phyloP scores from a whole-genome alignment of 2,113 vertebrate genomes.

The Cyanocitta stelleri region DNA sequence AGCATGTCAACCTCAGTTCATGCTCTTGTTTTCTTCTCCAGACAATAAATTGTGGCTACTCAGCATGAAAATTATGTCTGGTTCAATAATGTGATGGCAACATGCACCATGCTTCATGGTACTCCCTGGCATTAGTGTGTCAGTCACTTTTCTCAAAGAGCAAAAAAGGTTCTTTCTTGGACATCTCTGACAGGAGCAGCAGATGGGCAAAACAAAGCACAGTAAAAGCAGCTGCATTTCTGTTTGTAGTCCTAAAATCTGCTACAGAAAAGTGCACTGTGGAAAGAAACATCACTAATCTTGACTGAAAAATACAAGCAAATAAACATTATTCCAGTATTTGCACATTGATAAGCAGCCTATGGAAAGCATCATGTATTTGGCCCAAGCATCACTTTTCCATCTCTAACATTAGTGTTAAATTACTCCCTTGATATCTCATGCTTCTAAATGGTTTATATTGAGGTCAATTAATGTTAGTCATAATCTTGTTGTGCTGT shows the following conservation, averaged over 20 bases:
- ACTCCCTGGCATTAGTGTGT: not conserved
- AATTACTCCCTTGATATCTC: not conserved
- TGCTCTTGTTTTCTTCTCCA: not conserved
- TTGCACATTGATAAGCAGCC: not conserved
- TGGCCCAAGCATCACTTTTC: not conserved
- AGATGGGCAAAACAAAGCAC: not conserved
- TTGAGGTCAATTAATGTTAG: not conserved
- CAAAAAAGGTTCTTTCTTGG: not conserved
- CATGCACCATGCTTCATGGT: not conserved
- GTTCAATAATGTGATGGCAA: not conserved
- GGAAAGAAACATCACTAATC: not conserved
- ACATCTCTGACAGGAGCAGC: not conserved
- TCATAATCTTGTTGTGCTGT: not conserved
- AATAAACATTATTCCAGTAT: not conserved
- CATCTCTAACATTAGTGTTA: not conserved
- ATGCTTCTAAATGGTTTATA: not conserved
- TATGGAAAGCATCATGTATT: not conserved
- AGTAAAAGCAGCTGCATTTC: not conserved
- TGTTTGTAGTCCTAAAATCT: not conserved
- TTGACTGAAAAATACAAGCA: not conserved
- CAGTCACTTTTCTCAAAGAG: not conserved
- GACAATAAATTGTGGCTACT: not conserved
- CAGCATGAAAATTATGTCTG: not conserved
- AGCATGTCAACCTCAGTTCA: not conserved
- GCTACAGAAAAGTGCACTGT: not conserved